Conservation (phyloP, 2,797 vertebrate genomes). For the Podarcis siculus region DNA sequence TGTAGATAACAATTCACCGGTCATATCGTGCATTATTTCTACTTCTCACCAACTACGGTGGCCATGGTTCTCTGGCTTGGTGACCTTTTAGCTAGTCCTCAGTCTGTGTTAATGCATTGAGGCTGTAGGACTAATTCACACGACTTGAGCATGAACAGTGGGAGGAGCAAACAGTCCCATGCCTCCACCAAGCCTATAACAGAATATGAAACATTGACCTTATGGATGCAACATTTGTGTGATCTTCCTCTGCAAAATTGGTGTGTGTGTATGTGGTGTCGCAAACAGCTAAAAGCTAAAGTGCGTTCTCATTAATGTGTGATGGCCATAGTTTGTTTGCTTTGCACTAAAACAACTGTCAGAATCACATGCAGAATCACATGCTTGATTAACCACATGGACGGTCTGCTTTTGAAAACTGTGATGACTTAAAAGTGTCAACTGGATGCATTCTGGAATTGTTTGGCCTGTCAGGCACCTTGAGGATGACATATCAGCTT, state of each 20-base stretch:
- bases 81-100: not conserved
- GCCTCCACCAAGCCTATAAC: not conserved
- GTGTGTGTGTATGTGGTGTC: not conserved
- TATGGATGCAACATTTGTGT: not conserved
- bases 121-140: not conserved
- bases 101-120: not conserved
- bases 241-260: not conserved
- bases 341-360: not conserved
- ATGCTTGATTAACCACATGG: not conserved
- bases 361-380: not conserved
- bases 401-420: not conserved
- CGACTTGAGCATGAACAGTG: not conserved
- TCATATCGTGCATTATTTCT: not conserved
- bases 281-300: not conserved
- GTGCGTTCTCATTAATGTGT: not conserved
- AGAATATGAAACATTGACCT: not conserved
- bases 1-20: not conserved
- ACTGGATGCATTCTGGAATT: not conserved
- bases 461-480: not conserved
- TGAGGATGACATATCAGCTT: slow-evolving; percentile 17
- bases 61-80: not conserved
- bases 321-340: not conserved
- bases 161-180: not conserved
- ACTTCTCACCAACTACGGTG: not conserved
- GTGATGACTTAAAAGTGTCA: not conserved